Evolutionary conservation across 2,888 invertebrate genomes (phyloP).

Genomic region (Corbicula japonica): DNA sequence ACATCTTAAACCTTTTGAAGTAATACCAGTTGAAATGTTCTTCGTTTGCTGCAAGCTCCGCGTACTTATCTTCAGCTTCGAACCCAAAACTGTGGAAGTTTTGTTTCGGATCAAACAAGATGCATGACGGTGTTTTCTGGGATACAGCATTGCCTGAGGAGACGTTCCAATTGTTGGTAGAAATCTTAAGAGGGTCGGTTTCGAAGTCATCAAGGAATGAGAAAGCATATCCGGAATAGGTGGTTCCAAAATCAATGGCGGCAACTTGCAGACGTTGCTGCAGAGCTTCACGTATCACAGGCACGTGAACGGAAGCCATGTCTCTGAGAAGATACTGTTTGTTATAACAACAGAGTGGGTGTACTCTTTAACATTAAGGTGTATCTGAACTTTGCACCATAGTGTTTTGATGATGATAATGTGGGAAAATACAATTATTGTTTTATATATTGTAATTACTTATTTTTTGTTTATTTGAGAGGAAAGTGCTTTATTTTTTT

Average conservation of each 20-base stretch:
- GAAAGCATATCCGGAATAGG: constrained; percentile 43
- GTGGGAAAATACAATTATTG: too few relatives aligned
- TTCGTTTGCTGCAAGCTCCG: constrained; percentile 45
- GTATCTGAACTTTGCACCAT: too few relatives aligned
- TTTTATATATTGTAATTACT: too few relatives aligned
- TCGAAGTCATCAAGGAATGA: constrained; percentile 25
- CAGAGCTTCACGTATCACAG: constrained; percentile 16
- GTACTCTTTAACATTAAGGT: too few relatives aligned
- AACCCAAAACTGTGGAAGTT: constrained; percentile 52
- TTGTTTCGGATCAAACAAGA: constrained; percentile 40
- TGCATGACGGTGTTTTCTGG: constrained; percentile 50
- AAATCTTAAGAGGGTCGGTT: constrained; percentile 31
- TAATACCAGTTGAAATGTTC: constrained; percentile 52
- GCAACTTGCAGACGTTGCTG: constrained; percentile 31
- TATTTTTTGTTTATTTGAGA: too few relatives aligned
- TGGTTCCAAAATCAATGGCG: constrained; percentile 47
- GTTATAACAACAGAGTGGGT: too few relatives aligned
- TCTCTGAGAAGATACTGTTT: too few relatives aligned
- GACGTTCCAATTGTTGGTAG: constrained; percentile 29
- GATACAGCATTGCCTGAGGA: constrained; percentile 15
- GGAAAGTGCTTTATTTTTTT: too few relatives aligned
- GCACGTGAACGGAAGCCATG: too few relatives aligned
- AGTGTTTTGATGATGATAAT: too few relatives aligned
- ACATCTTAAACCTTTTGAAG: constrained; percentile 57
- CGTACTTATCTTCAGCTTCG: constrained; percentile 55